Percentiles rank a stretch among this genome's conserved stretches.
Conservation (phyloP, 2,113 vertebrate genomes). For the Megaptera novaeangliae region DNA sequence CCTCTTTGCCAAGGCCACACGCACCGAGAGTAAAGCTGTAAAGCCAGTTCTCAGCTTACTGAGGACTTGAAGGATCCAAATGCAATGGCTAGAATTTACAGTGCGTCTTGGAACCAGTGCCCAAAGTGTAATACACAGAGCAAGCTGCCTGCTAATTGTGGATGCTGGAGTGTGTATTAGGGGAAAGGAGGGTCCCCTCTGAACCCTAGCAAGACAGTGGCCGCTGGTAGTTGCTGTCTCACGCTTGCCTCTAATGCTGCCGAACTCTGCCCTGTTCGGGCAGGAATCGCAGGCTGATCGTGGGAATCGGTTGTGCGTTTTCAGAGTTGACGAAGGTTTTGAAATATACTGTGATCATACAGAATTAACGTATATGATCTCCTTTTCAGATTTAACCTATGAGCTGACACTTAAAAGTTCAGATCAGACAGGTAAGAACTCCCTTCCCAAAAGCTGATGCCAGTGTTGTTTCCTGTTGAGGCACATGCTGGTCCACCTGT, state of each 20-base stretch:
- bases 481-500: not conserved
- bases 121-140: not conserved
- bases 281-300: rapidly evolving
- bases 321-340: not conserved
- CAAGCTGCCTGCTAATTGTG: not conserved
- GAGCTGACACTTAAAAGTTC: slow-evolving; percentile 93
- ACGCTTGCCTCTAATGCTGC: not conserved
- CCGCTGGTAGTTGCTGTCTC: not conserved
- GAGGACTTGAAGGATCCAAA: not conserved
- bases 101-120: rapidly evolving
- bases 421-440: slow-evolving; percentile 90
- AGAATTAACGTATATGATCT: not conserved
- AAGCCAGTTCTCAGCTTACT: not conserved
- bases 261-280: not conserved
- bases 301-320: not conserved
- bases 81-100: not conserved
- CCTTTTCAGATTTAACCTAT: slow-evolving; percentile 92
- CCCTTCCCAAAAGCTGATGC: not conserved
- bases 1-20: rapidly evolving
- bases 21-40: not conserved
- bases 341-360: rapidly evolving
- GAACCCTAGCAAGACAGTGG: not conserved
- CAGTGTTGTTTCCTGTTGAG: not conserved
- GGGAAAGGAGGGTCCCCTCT: not conserved
- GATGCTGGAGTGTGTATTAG: rapidly evolving